Evolutionary conservation across 1,140 invertebrate genomes (phyloP).

Genomic region (Tribolium madens): DNA sequence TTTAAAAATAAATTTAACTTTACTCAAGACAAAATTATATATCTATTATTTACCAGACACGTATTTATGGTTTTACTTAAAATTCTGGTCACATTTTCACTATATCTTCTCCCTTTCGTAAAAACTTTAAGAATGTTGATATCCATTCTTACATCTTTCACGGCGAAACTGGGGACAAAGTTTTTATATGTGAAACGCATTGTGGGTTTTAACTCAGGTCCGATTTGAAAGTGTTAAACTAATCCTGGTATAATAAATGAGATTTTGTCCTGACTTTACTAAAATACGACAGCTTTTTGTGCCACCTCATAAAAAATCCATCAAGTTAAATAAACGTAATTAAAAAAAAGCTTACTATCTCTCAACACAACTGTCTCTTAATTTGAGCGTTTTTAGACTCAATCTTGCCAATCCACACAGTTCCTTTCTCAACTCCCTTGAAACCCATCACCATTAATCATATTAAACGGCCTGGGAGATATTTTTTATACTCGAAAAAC

Average conservation of each 20-base stretch:
- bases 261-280: not conserved
- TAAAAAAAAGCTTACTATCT: not conserved
- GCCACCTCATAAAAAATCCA: not conserved
- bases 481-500: conserved; percentile 13
- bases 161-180: not conserved
- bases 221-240: not conserved
- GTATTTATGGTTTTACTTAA: not conserved
- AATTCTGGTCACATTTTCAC: not conserved
- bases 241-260: not conserved
- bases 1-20: not conserved
- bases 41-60: not conserved
- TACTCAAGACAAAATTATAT: not conserved
- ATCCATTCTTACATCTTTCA: not conserved
- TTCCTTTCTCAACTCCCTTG: not conserved
- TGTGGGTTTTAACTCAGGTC: not conserved
- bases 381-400: not conserved
- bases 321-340: not conserved
- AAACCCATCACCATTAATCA: conserved; percentile 14
- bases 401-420: not conserved
- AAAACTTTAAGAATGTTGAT: not conserved
- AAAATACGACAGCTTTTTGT: not conserved
- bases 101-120: not conserved
- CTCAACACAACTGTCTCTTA: not conserved
- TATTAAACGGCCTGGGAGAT: not conserved
- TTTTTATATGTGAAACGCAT: not conserved